Evolutionary conservation across 2,797 vertebrate species (phyloP).

Genomic region (Ciconia nigra): DNA sequence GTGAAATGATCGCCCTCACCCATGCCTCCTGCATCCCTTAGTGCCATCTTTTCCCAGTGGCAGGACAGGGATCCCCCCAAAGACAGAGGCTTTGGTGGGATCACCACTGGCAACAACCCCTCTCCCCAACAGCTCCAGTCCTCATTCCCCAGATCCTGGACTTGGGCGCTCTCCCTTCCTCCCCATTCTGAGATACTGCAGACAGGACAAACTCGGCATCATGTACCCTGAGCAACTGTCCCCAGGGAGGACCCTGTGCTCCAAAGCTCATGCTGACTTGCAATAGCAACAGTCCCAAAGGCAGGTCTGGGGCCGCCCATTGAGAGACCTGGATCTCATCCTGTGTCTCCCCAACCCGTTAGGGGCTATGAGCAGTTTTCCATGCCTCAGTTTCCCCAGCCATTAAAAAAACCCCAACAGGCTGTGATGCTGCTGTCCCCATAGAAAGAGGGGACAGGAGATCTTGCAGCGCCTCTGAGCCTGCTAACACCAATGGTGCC

Average conservation of each 20-base stretch:
- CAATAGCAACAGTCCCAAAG: not conserved
- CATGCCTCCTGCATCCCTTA: not conserved
- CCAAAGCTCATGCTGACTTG: not conserved
- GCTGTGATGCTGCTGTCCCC: not conserved
- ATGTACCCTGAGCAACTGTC: not conserved
- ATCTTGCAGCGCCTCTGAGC: not conserved
- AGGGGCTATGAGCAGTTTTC: not conserved
- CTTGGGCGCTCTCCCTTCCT: not conserved
- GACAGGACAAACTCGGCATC: not conserved
- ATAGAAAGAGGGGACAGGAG: not conserved
- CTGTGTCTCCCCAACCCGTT: accelerated
- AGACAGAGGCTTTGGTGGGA: not conserved
- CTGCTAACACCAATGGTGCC: not conserved
- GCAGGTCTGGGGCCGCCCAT: not conserved
- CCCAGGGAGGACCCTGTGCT: not conserved
- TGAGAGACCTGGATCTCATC: not conserved
- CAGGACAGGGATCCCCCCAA: not conserved
- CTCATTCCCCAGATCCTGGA: not conserved
- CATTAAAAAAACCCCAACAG: accelerated
- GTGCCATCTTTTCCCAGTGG: not conserved
- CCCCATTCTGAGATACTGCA: accelerated
- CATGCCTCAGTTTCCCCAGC: not conserved
- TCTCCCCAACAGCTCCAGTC: not conserved
- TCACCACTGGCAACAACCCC: not conserved
- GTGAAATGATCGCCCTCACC: not conserved